Base-by-base conservation (phyloP, 1,140 invertebrate genomes). In the Calephelis nemesis region DNA sequence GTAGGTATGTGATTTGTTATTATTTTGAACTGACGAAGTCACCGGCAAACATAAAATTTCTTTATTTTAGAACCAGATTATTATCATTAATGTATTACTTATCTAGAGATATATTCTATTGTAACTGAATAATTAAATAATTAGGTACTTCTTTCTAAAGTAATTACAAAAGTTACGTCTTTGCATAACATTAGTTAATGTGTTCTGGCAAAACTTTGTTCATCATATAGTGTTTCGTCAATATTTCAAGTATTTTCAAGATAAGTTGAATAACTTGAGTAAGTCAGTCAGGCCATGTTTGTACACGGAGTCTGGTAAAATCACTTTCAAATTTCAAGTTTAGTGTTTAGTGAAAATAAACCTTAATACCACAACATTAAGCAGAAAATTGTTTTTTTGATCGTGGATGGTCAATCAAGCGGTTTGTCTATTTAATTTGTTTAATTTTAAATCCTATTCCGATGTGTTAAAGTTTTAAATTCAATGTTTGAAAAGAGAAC, bases 251-350 rank as follows among this genome's bases (percentile, higher is more conserved):
- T 67, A 67, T 60, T 42, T n/a, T 15, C 39, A 19, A 54, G 42
- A 54, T 65, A 65, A 50, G 49, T 42, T 52, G 40, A 65, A 65
- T 40, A 65, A 54, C 64, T 52, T 52, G 54, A 8, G 42, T 42
- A 65, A 54, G 67, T 74, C 52, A 54, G 67, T 74, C 52, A 11
- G 19, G 52, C 52, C 10, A 54, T 54, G 52, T 54, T 54, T 30
- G 52, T 54, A 19, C 52, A 81, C 74, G 8, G 42, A 45, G 42
- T 45, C 42, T 71, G 67, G 72, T 75, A 75, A 77, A 76, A 68
- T 76, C 60, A 77, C 75, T 76, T 77, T 78, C 71, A 71, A 73
- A 65, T 72, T 58, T 49, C 62, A 50, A 47, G 45, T 64, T 48
- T 1, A 13, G 54, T n/a, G 12, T n/a, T 49, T 65, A 47, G 60